These are phyloP conservation scores for Agraylea sexmaculata DNA, from an alignment of 1,140 invertebrate species.

Conservation along the genomic window DNA sequence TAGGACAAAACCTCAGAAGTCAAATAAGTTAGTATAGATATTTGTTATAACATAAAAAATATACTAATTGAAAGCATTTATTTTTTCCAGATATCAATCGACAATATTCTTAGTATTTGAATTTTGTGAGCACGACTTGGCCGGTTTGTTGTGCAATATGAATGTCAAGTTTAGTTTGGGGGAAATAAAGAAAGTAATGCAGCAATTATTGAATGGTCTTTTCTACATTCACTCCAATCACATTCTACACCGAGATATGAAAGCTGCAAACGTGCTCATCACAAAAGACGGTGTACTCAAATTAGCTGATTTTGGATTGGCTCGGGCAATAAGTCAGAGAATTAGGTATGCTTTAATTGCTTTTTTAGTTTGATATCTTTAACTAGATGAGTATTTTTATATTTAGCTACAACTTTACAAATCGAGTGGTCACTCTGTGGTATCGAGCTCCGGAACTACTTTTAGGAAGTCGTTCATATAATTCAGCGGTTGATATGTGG, in stretches of 20 bases:
- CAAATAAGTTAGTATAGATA: too few relatives aligned
- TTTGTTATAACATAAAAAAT: too few relatives aligned
- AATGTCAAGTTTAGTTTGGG: conserved; percentile 93
- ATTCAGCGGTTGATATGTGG: conserved; percentile 94
- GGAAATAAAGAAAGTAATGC: conserved; percentile 97
- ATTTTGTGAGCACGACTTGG: conserved; percentile 97
- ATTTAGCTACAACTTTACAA: conserved; percentile 63
- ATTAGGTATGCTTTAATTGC: too few relatives aligned
- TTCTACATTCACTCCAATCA: conserved; percentile 97
- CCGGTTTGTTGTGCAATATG: conserved; percentile 87
- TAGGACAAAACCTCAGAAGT: conserved; percentile 72
- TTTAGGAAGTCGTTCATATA: too few relatives aligned
- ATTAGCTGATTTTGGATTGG: conserved; percentile 82
- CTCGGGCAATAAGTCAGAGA: conserved; percentile 84
- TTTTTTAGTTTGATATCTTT: too few relatives aligned
- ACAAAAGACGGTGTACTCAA: conserved; percentile 92
- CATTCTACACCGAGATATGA: conserved; percentile 93
- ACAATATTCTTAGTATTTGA: conserved; percentile 98
- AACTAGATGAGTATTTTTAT: too few relatives aligned
- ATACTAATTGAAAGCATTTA: too few relatives aligned
- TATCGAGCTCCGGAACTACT: conserved; percentile 76
- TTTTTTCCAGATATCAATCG: conserved; percentile 72
- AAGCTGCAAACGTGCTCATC: conserved; percentile 96
- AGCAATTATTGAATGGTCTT: conserved; percentile 90
- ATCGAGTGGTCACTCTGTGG: conserved; percentile 95